phyloP scores from a whole-genome alignment of 2,113 vertebrate species.

The Indicator indicator region DNA sequence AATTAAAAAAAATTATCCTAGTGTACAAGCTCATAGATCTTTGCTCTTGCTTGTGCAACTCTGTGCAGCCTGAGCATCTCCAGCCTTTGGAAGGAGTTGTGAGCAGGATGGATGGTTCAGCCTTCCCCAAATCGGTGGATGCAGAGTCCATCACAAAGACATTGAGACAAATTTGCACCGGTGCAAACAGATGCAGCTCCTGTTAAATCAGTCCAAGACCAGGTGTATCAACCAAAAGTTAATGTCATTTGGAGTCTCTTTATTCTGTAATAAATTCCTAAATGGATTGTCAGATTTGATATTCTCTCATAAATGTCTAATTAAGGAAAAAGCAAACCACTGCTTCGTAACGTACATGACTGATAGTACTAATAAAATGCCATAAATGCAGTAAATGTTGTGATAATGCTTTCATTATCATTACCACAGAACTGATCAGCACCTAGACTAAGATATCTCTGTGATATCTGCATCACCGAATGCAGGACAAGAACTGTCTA shows the following conservation, averaged over 20 bases:
- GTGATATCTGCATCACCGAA: rapidly evolving
- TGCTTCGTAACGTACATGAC: conserved; percentile 22
- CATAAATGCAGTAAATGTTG: background rate
- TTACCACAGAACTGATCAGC: conserved; percentile 23
- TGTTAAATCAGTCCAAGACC: background rate
- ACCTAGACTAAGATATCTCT: background rate
- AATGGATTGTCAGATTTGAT: conserved; percentile 15
- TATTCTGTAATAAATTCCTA: conserved; percentile 53
- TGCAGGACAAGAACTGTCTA: background rate
- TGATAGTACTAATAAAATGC: conserved; percentile 32
- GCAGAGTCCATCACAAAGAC: background rate
- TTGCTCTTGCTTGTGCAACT: background rate
- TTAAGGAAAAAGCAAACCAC: conserved; percentile 23
- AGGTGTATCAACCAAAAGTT: background rate
- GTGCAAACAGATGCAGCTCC: background rate
- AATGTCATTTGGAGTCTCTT: conserved; percentile 27
- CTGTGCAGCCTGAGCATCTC: background rate
- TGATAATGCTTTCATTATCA: conserved; percentile 34
- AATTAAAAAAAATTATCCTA: background rate
- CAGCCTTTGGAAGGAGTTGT: background rate
- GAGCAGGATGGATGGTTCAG: background rate
- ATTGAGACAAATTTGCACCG: background rate
- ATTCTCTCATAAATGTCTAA: conserved; percentile 27
- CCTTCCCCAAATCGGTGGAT: background rate
- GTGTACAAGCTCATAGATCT: background rate